Percentiles rank a stretch among this genome's conserved stretches.
Conservation (phyloP, 2,888 invertebrate genomes). For the Morinoia aosen region DNA sequence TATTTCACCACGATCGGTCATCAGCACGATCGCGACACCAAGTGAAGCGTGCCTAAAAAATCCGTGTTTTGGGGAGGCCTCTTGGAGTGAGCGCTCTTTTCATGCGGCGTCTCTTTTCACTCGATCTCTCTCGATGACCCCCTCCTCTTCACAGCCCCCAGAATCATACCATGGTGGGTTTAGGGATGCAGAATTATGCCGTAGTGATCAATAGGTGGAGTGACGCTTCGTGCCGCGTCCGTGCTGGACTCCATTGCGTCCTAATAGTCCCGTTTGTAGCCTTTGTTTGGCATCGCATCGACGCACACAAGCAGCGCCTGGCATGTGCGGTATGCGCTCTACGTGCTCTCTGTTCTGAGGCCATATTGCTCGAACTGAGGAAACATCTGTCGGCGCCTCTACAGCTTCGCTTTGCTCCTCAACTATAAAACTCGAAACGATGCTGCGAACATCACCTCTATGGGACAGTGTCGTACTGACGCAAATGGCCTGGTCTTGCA, state of each 20-base stretch:
- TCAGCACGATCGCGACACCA: constrained; percentile 12
- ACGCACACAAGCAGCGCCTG: constrained; percentile 61
- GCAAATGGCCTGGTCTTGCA: not conserved
- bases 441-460: constrained; percentile 29
- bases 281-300: constrained; percentile 66
- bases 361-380: not conserved
- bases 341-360: constrained; percentile 57
- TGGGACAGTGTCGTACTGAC: constrained; percentile 18
- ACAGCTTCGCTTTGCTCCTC: constrained; percentile 18
- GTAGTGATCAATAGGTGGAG: constrained; percentile 67
- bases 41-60: constrained; percentile 42
- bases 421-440: constrained; percentile 23
- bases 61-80: constrained; percentile 36
- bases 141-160: constrained; percentile 52
- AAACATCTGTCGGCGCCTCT: constrained; percentile 38
- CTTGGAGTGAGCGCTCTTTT: constrained; percentile 45
- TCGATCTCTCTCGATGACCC: constrained; percentile 22
- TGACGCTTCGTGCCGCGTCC: constrained; percentile 65
- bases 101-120: constrained; percentile 22
- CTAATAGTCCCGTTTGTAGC: constrained; percentile 68
- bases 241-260: constrained; percentile 59
- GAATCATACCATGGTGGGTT: constrained; percentile 66
- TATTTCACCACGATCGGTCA: constrained; percentile 44
- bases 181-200: constrained; percentile 68
- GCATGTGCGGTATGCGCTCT: constrained; percentile 13